Percentiles rank a stretch among this genome's conserved stretches.
Conservation (phyloP, 2,888 invertebrate genomes). For the Spilosoma lubricipeda region DNA sequence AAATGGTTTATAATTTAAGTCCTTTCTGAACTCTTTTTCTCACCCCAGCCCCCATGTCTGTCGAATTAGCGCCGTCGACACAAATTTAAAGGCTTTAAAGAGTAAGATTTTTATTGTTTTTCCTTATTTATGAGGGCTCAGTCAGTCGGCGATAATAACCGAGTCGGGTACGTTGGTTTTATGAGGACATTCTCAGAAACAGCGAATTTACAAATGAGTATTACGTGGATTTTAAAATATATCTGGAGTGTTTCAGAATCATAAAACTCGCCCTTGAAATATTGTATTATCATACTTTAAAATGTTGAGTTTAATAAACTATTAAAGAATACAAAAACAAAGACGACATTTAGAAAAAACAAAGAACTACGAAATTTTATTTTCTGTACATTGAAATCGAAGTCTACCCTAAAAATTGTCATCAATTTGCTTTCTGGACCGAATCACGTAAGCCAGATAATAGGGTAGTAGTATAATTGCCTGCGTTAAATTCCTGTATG, state of each 20-base stretch:
- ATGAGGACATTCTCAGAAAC: background rate
- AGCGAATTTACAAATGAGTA: background rate
- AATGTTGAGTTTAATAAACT: background rate
- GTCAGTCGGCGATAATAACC: background rate
- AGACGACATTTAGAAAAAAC: background rate
- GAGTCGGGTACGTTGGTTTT: background rate
- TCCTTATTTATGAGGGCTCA: background rate
- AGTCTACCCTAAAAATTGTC: background rate
- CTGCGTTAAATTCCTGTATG: constrained; percentile 2
- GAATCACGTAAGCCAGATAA: constrained; percentile 32
- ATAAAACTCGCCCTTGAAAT: background rate
- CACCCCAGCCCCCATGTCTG: too few species aligned
- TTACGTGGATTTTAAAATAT: background rate
- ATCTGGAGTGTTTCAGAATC: background rate
- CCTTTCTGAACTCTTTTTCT: background rate
- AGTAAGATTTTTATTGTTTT: background rate
- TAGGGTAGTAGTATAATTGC: constrained; percentile 28
- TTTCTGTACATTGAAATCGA: background rate
- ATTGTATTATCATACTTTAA: background rate
- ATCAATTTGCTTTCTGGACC: constrained; percentile 1
- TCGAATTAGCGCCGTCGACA: background rate
- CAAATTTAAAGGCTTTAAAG: background rate
- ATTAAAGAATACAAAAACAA: background rate
- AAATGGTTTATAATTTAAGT: background rate
- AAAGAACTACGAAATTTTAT: background rate